A percentile compares a stretch with the other conserved stretches of the same genome.
phyloP scores from a whole-genome alignment of 1,140 invertebrate genomes.

The Dolichoris vasculosae region DNA sequence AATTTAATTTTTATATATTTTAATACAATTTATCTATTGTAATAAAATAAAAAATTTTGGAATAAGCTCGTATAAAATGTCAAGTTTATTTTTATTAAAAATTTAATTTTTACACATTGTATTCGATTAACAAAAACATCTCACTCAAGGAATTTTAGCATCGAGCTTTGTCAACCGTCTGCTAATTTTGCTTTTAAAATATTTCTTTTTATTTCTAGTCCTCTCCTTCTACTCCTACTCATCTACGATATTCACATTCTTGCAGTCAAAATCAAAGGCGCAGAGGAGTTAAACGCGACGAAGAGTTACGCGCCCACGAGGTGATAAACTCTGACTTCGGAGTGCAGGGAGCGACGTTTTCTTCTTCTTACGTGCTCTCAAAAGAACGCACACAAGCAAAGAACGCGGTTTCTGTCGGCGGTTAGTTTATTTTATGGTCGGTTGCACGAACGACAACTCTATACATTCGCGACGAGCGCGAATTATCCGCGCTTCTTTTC shows the following conservation, averaged over 20 bases:
- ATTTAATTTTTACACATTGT: too few relatives aligned
- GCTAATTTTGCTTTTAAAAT: too few relatives aligned
- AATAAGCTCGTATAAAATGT: too few relatives aligned
- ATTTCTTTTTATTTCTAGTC: background rate
- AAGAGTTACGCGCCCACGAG: constrained; percentile 69
- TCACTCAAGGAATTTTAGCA: too few relatives aligned
- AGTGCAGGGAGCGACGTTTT: background rate
- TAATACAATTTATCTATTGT: too few relatives aligned
- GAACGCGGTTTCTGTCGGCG: constrained; percentile 68
- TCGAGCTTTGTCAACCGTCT: too few relatives aligned
- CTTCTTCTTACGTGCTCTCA: background rate
- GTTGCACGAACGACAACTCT: background rate
- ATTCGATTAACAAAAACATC: too few relatives aligned
- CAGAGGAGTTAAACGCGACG: background rate
- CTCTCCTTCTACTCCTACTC: background rate
- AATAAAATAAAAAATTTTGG: too few relatives aligned
- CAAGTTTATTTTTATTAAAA: too few relatives aligned
- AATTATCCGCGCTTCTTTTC: constrained; percentile 55
- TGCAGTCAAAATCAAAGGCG: constrained; percentile 13
- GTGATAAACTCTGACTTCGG: constrained; percentile 70
- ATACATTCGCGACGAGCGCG: background rate
- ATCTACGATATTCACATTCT: background rate
- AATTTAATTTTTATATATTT: too few relatives aligned
- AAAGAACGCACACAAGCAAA: background rate
- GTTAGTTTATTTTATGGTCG: constrained; percentile 70